These are phyloP conservation scores for Campylomormyrus tamandua DNA, from an alignment of 2,113 vertebrate genomes.

Conservation along the genomic window DNA sequence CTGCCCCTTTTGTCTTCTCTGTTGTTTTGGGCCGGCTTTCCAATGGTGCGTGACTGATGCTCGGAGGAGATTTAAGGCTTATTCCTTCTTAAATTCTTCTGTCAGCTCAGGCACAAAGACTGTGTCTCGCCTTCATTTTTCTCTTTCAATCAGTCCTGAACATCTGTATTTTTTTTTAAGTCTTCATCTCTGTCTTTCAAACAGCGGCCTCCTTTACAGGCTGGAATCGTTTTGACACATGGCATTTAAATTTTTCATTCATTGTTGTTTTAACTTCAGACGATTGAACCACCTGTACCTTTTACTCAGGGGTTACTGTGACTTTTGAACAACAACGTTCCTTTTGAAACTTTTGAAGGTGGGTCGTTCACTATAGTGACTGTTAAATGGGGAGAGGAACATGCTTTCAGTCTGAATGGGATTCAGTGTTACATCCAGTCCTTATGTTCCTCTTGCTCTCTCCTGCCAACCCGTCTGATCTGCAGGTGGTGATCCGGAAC, in stretches of 20 bases:
- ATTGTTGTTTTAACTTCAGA: background rate
- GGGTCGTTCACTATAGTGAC: background rate
- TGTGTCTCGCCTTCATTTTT: conserved; percentile 22
- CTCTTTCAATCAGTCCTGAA: background rate
- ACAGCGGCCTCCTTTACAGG: background rate
- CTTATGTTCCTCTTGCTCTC: background rate
- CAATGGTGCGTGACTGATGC: conserved; percentile 21
- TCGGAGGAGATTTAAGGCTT: conserved; percentile 44
- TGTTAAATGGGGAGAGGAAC: background rate
- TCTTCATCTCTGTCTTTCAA: background rate
- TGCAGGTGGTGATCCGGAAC: background rate
- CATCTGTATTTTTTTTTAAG: background rate
- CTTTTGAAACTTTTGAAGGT: background rate
- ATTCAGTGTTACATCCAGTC: background rate
- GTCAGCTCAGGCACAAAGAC: conserved; percentile 45
- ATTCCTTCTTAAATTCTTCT: conserved; percentile 46
- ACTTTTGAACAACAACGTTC: conserved; percentile 5
- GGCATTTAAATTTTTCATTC: background rate
- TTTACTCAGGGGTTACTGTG: background rate
- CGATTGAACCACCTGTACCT: background rate
- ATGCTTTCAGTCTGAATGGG: background rate
- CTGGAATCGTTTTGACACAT: background rate
- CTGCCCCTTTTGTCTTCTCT: background rate
- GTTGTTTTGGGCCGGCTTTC: conserved; percentile 23
- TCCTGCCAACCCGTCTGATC: background rate